A percentile compares a stretch with the other conserved stretches of the same genome.
These are phyloP conservation scores for Melanotaenia duboulayi DNA, from an alignment of 2,113 vertebrate species.

Conservation along the genomic window DNA sequence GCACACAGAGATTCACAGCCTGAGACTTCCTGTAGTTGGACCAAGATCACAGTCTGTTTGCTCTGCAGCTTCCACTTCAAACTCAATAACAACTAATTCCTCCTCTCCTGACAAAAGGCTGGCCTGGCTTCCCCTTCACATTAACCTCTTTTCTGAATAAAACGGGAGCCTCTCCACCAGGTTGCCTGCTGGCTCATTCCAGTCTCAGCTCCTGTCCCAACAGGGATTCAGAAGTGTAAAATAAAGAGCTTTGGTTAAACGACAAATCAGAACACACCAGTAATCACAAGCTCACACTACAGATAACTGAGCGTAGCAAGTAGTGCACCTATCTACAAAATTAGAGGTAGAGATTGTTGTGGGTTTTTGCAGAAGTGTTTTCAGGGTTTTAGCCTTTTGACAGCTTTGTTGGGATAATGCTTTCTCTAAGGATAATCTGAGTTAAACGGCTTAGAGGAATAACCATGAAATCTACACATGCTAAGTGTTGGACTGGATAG, in stretches of 20 bases:
- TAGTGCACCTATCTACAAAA: constrained; percentile 8
- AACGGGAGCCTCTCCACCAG: constrained; percentile 21
- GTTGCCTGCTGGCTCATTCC: constrained; percentile 13
- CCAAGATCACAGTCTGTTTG: constrained; percentile 57
- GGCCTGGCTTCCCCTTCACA: constrained; percentile 26
- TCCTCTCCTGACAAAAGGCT: constrained; percentile 21
- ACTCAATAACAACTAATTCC: constrained; percentile 32
- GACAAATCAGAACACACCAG: constrained; percentile 9
- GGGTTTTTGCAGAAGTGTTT: constrained; percentile 3
- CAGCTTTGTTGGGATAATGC: constrained; percentile 60
- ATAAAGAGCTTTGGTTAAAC: constrained; percentile 8
- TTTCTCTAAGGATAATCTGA: constrained; percentile 59
- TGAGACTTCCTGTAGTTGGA: constrained; percentile 66
- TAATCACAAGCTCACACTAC: constrained; percentile 2
- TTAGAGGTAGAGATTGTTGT: background rate
- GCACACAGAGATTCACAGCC: constrained; percentile 63
- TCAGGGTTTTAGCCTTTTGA: constrained; percentile 53
- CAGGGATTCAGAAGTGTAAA: constrained; percentile 22
- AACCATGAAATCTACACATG: constrained; percentile 38
- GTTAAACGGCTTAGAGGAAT: constrained; percentile 64
- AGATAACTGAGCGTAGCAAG: background rate
- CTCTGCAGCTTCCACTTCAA: constrained; percentile 48
- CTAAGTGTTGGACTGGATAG: constrained; percentile 16
- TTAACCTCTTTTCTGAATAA: constrained; percentile 46
- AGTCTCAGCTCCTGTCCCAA: constrained; percentile 10